Base-by-base conservation (phyloP, 2,888 invertebrate genomes). In the Thumatha senex region DNA sequence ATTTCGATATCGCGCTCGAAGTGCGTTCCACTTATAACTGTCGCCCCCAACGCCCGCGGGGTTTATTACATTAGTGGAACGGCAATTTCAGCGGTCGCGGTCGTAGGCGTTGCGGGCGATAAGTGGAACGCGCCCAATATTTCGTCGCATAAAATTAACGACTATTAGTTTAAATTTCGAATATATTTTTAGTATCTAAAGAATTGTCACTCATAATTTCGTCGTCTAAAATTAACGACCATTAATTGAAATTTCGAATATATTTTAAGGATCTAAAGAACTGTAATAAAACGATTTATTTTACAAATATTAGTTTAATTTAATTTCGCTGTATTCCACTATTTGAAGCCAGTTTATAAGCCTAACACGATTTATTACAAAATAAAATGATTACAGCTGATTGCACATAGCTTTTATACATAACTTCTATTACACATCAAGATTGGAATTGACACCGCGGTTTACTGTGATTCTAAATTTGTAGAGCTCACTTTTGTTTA, bases 231-330 rank as follows among this genome's bases (percentile, higher is more conserved):
- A 11, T 10, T 33, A 0, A 3, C 10, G 11, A 7, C 33, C 24
- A 12, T 12, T 24, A 8, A 2, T 30, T 29, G 11, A 14, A 10
- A 41, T 14, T 2, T 11, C 7, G 7, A 11, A 14, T 7, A 2
- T 2, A n/a, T 18, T 0, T 15, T 7, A 44, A 35, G 24, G 13
- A 3, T 40, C 14, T 24, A 10, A 18, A 9, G n/a, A 24, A 24
- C 18, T 24, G 18, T 24, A 51, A 54, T 56, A 39, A 59, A 59
- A 56, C 15, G 34, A 34, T 13, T 11, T 24, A 38, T n/a, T n/a
- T n/a, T 35, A 40, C 30, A 56, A 56, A 39, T 48, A 39, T 34
- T 48, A 12, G 40, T 12, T 40, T 52, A 10, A 30, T 53, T 55
- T 46, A 44, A 46, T 42, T 42, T 31, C 7, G 10, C 36, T 33